phyloP scores from a whole-genome alignment of 2,797 vertebrate species.

The Argyrosomus regius region DNA sequence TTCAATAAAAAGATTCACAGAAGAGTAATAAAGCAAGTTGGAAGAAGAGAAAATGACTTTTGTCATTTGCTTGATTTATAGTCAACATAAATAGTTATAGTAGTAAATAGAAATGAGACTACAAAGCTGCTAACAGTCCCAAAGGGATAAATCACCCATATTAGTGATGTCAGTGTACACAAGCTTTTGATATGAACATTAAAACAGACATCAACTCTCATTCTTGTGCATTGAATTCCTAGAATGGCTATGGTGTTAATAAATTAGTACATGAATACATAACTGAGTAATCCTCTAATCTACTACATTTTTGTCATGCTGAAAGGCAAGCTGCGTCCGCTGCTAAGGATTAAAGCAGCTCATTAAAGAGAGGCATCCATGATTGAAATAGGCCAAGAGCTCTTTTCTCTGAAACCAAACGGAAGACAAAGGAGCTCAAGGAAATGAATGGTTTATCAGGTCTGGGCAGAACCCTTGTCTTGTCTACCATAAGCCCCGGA shows the following conservation, averaged over 20 bases:
- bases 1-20: not conserved
- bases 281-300: constrained; percentile 87
- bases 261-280: constrained; percentile 82
- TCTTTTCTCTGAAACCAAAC: constrained; percentile 78
- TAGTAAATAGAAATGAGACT: not conserved
- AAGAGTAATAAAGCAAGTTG: not conserved
- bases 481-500: constrained; percentile 79
- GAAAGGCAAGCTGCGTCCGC: constrained; percentile 73
- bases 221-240: constrained; percentile 62
- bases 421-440: constrained; percentile 85
- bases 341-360: constrained; percentile 84
- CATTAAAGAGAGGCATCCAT: constrained; percentile 84
- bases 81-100: not conserved
- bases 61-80: not conserved
- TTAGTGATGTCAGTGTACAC: constrained; percentile 42
- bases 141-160: constrained; percentile 32
- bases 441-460: constrained; percentile 87
- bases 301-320: constrained; percentile 77
- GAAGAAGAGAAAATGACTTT: too few species aligned
- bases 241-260: constrained; percentile 77
- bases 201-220: constrained; percentile 46
- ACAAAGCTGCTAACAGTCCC: constrained; percentile 22
- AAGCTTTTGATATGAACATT: constrained; percentile 48
- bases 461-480: constrained; percentile 77
- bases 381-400: constrained; percentile 86